A percentile compares a stretch with the other conserved stretches of the same genome.
Evolutionary conservation across 2,113 vertebrate species (phyloP).

Genomic region (Trogon melanurus): DNA sequence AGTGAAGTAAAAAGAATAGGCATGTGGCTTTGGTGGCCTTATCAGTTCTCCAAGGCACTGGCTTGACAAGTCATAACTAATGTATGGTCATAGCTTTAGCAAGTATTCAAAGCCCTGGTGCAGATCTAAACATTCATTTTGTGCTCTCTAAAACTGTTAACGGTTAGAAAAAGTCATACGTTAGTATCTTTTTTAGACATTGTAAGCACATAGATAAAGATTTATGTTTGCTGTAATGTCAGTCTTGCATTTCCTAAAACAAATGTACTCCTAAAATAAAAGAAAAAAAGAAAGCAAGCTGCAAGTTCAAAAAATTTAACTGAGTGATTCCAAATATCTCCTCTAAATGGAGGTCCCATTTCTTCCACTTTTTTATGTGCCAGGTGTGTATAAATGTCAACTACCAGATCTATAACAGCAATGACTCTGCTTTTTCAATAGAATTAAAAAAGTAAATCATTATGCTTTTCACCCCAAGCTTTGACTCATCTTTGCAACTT

Average conservation of each 20-base stretch:
- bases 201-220: background rate
- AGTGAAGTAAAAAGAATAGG: background rate
- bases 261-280: background rate
- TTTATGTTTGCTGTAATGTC: background rate
- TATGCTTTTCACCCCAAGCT: background rate
- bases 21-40: background rate
- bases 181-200: background rate
- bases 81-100: background rate
- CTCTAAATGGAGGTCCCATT: background rate
- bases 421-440: background rate
- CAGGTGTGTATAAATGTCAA: background rate
- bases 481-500: background rate
- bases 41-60: background rate
- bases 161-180: background rate
- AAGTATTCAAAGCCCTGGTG: background rate
- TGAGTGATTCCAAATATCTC: background rate
- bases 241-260: background rate
- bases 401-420: background rate
- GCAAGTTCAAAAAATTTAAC: conserved; percentile 13
- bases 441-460: background rate
- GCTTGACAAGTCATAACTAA: background rate
- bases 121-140: background rate
- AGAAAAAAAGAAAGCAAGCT: background rate
- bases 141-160: background rate
- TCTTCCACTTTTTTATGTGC: background rate